Percentiles rank a stretch among this genome's conserved stretches.
Conservation (phyloP, 2,888 invertebrate species). For the Cephus nigrinus region DNA sequence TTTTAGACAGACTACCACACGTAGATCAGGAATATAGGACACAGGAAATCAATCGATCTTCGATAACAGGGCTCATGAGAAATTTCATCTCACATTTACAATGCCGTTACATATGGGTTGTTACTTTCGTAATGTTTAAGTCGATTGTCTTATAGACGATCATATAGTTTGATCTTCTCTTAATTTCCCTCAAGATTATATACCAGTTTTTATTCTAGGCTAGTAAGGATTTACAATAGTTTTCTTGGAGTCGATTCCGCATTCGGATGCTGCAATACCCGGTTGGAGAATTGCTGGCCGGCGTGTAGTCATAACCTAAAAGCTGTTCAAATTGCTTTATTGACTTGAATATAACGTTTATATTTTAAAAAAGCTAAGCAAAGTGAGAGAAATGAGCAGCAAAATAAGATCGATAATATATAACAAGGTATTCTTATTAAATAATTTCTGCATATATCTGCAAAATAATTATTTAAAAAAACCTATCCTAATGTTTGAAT, state of each 20-base stretch:
- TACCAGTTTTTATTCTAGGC: neutral
- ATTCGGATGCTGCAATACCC: neutral
- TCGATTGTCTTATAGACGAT: neutral
- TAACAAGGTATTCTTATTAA: slow-evolving; percentile 32
- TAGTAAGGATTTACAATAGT: neutral
- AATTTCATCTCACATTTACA: neutral
- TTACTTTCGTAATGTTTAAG: neutral
- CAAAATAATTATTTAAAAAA: neutral
- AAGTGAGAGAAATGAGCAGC: slow-evolving; percentile 28
- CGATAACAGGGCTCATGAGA: neutral
- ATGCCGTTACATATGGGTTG: neutral
- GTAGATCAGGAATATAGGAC: neutral
- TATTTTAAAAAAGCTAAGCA: neutral
- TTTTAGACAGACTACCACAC: too few relatives aligned
- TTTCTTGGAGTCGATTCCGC: neutral
- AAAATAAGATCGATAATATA: slow-evolving; percentile 29
- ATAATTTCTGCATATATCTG: neutral
- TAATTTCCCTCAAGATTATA: neutral
- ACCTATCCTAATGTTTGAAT: neutral
- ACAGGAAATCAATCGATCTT: neutral
- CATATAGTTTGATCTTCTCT: neutral
- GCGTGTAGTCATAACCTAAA: neutral
- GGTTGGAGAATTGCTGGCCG: neutral
- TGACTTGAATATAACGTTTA: neutral
- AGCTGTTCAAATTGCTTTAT: neutral